These are phyloP conservation scores for Drosophila ochracea DNA, from an alignment of 2,888 invertebrate genomes.

Conservation along the genomic window DNA sequence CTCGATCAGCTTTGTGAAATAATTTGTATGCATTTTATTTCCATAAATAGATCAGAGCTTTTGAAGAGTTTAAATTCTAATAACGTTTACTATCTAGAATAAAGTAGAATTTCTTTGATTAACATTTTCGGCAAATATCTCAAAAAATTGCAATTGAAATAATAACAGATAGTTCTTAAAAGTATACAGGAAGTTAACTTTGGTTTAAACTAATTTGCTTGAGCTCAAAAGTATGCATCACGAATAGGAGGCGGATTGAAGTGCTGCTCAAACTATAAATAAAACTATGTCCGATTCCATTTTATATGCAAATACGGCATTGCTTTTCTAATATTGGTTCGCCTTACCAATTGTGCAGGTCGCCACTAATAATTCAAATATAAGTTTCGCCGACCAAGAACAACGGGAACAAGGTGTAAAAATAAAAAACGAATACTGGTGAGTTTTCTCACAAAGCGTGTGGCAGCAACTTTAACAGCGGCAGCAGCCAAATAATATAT, in stretches of 20 bases:
- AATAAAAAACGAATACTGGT: constrained; percentile 41
- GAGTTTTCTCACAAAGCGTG: constrained; percentile 33
- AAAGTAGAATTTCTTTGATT: background rate
- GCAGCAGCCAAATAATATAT: constrained; percentile 70
- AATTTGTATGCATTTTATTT: background rate
- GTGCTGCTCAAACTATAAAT: constrained; percentile 38
- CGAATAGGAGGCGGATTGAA: constrained; percentile 6
- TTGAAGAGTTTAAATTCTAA: background rate
- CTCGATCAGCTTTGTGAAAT: background rate
- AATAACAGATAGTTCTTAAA: background rate
- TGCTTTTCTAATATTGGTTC: constrained; percentile 42
- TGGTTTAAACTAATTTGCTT: constrained; percentile 12
- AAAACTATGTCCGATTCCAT: constrained; percentile 58
- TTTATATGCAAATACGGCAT: constrained; percentile 73
- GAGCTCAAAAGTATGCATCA: constrained; percentile 37
- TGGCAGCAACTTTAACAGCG: constrained; percentile 13
- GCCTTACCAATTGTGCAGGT: constrained; percentile 17
- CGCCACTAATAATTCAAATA: constrained; percentile 72
- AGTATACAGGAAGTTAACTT: constrained; percentile 30
- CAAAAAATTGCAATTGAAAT: background rate
- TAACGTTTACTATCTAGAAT: background rate
- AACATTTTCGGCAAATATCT: background rate
- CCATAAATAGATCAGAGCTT: too few species aligned
- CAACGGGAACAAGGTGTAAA: constrained; percentile 28
- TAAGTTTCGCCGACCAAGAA: constrained; percentile 43